Conservation (phyloP, 1,140 invertebrate genomes). For the Drosophila tropicalis region DNA sequence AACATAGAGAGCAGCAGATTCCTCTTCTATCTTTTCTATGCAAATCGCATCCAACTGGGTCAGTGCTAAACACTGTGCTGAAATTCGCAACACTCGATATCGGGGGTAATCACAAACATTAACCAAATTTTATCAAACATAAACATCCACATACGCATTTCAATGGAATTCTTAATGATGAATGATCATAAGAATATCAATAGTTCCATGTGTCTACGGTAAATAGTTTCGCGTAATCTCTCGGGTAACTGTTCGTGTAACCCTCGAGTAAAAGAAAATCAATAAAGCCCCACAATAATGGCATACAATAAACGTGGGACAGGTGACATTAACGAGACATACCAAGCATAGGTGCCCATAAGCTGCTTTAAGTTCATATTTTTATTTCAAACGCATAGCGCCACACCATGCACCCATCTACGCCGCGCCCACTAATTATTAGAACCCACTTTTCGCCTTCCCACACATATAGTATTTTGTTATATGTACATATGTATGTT, state of each 20-base stretch:
- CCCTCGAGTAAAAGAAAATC: constrained; percentile 43
- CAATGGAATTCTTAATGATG: no score
- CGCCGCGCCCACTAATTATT: background rate
- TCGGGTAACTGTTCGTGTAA: background rate
- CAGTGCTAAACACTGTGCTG: background rate
- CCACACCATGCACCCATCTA: background rate
- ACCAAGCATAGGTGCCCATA: constrained; percentile 31
- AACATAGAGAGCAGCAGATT: background rate
- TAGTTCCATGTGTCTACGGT: background rate
- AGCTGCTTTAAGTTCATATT: constrained; percentile 43
- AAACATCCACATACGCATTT: no score
- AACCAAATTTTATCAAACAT: background rate
- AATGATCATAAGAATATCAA: no score
- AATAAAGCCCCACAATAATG: constrained; percentile 67
- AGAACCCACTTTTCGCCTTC: background rate
- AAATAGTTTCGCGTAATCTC: background rate
- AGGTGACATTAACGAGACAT: constrained; percentile 53
- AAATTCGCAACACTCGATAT: background rate
- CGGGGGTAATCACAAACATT: background rate
- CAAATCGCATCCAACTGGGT: background rate
- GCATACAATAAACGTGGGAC: constrained; percentile 23
- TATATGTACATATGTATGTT: constrained; percentile 3
- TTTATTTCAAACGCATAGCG: constrained; percentile 2
- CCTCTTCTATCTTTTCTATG: background rate
- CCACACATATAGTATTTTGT: background rate